Conservation (phyloP, 2,888 invertebrate genomes). For the Desoria tigrina region DNA sequence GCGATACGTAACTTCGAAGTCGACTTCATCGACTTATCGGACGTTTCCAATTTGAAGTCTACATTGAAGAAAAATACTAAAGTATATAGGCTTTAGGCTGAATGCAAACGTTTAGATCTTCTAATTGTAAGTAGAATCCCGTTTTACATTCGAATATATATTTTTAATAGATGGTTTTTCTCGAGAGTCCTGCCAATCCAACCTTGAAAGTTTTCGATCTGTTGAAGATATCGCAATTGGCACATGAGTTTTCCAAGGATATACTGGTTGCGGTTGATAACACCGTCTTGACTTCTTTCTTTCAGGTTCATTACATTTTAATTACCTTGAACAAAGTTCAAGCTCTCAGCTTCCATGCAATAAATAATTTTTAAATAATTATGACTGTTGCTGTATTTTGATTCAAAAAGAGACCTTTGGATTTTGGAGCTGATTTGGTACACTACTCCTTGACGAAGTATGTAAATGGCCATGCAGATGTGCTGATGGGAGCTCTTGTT, state of each 20-base stretch:
- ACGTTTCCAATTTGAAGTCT: conserved; percentile 57
- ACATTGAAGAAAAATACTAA: conserved; percentile 62
- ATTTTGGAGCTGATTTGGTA: conserved; percentile 85
- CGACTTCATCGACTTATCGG: conserved; percentile 62
- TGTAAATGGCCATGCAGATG: conserved; percentile 96
- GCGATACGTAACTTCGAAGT: conserved; percentile 71
- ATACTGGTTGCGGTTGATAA: conserved; percentile 62
- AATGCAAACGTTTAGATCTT: too few relatives aligned
- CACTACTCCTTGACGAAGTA: conserved; percentile 94
- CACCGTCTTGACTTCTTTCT: conserved; percentile 63
- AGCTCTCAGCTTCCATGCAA: conserved; percentile 5
- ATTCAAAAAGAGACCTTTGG: conserved; percentile 71
- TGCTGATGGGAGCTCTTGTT: conserved; percentile 88
- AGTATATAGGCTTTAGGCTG: conserved; percentile 53
- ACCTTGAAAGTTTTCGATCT: conserved; percentile 63
- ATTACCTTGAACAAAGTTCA: not conserved
- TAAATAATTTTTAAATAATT: not conserved
- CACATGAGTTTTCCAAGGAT: conserved; percentile 54
- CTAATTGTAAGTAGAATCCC: too few relatives aligned
- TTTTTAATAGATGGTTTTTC: conserved; percentile 60
- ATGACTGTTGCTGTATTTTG: not conserved
- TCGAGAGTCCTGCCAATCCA: conserved; percentile 66
- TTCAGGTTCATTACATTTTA: conserved; percentile 60
- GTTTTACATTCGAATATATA: conserved; percentile 1
- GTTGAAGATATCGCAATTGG: conserved; percentile 57